Percentiles rank a stretch among this genome's conserved stretches.
These are phyloP conservation scores for Epizoanthus stellaris DNA, from an alignment of 92 coral and sea anemone species.

Conservation along the genomic window DNA sequence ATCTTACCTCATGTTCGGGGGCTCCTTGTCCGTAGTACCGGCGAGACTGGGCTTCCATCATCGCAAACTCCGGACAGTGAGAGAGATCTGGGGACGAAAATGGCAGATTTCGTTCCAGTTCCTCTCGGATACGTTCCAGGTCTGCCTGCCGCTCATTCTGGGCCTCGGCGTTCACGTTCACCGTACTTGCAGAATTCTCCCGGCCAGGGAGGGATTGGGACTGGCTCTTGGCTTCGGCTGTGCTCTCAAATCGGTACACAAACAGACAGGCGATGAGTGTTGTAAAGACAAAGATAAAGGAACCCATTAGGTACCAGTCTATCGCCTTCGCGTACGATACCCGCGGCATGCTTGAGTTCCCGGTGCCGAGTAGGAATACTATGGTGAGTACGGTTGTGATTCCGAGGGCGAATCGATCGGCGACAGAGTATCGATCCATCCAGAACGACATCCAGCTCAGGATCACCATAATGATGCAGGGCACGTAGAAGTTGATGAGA, in stretches of 20 bases:
- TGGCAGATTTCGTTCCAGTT: conserved; percentile 30
- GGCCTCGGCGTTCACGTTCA: conserved; percentile 51
- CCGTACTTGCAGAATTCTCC: conserved; percentile 25
- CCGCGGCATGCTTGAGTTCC: conserved; percentile 98
- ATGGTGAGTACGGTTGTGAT: conserved; percentile 96
- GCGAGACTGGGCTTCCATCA: conserved; percentile 36
- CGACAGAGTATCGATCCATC: conserved; percentile 92
- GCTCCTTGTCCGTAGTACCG: conserved; percentile 31
- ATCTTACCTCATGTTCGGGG: conserved; percentile 11
- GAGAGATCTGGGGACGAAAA: conserved; percentile 45
- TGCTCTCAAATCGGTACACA: conserved; percentile 71
- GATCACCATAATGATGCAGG: conserved; percentile 91
- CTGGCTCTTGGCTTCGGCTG: conserved; percentile 30
- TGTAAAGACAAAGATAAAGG: conserved; percentile 94
- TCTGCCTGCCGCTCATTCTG: conserved; percentile 40
- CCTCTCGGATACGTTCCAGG: conserved; percentile 40
- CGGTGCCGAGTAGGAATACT: conserved; percentile 95
- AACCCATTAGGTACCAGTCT: conserved; percentile 97
- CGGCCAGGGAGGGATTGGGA: conserved; percentile 17
- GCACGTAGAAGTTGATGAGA: conserved; percentile 93
- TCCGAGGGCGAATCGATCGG: conserved; percentile 95
- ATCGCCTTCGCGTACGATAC: conserved; percentile 98
- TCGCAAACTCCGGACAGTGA: conserved; percentile 44
- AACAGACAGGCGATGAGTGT: conserved; percentile 86
- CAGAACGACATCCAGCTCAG: conserved; percentile 95